Evolutionary conservation across 2,888 invertebrate species (phyloP), one percentile per base, ranked within the genome.

Genomic region (Noctua pronuba): DNA sequence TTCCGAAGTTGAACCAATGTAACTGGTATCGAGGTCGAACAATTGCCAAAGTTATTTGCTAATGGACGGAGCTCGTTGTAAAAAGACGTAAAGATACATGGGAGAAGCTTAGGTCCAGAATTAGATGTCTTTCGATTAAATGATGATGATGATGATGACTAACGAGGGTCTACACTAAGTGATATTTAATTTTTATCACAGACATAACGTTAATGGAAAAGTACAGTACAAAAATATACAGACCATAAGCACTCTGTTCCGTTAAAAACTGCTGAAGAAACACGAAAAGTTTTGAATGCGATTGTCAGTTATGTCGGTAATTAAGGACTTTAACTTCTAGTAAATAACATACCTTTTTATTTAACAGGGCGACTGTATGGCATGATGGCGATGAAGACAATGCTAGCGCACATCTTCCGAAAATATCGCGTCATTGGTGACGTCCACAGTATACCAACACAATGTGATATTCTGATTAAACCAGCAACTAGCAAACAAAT

Each of bases 361-460:
- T 38, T 52, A 28, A 24, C 79, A 86, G 86, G 86, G 13, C 69
- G 68, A 21, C 41, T 64, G 0, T 86, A 79, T 16, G 75, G 67
- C 4, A 77, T 77, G 73, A 75, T 84, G 74, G 58, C 38, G 16
- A 73, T 86, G 69, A 86, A 88, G 69, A 82, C 82, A 1, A 76
- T 73, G 52, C 68, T 88, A 1, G 85, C 70, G 4, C 83, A 88
- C 52, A 44, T 87, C 21, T 44, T 86, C 1, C 80, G 84, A 7
- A 73, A 38, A 8, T 87, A 82, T 67, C 70, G 58, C 18, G 71
- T 87, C 73, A 68, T 21, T 24, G 44, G 58, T 21, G 72, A 84
- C 31, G 0, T 78, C 31, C 44, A 28, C 7, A 74, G 77, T 10
- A 18, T 85, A 7, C 65, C 64, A 13, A 78, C 80, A 41, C 64